Evolutionary conservation across 2,888 invertebrate species (phyloP).

Genomic region (Aphodius sticticus): DNA sequence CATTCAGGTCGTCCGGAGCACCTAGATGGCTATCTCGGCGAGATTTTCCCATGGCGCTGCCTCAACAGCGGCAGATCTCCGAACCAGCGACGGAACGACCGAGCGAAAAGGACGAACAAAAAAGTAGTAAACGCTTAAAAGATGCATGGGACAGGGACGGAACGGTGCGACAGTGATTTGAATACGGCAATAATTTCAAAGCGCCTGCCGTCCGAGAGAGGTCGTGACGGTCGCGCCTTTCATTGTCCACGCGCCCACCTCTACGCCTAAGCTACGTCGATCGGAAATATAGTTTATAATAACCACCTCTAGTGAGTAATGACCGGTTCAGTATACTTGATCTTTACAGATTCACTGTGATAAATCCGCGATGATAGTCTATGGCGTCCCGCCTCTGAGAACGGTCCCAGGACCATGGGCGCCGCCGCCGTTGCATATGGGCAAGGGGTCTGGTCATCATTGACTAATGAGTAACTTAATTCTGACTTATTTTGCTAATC

Average conservation of each 20-base stretch:
- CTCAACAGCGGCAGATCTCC: not conserved
- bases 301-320: conserved; percentile 40
- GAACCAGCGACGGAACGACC: not conserved
- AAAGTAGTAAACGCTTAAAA: conserved; percentile 7
- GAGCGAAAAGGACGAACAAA: conserved; percentile 16
- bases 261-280: conserved; percentile 36
- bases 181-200: conserved; percentile 36
- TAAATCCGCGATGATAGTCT: conserved; percentile 33
- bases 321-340: conserved; percentile 31
- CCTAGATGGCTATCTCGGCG: conserved; percentile 6
- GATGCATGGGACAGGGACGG: conserved; percentile 13
- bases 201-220: conserved; percentile 38
- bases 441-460: too few relatives aligned
- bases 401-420: not conserved
- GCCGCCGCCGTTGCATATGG: not conserved
- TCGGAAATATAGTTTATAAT: conserved; percentile 38
- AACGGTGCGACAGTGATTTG: conserved; percentile 34
- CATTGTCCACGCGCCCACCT: conserved; percentile 44
- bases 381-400: conserved; percentile 7
- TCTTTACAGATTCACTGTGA: conserved; percentile 35
- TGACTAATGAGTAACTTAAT: too few relatives aligned
- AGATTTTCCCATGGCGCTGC: conserved; percentile 29
- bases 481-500: too few relatives aligned
- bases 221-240: conserved; percentile 44
- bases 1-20: not conserved